These are phyloP conservation scores for Vicugna pacos DNA, from an alignment of 2,113 vertebrate genomes.

Conservation along the genomic window DNA sequence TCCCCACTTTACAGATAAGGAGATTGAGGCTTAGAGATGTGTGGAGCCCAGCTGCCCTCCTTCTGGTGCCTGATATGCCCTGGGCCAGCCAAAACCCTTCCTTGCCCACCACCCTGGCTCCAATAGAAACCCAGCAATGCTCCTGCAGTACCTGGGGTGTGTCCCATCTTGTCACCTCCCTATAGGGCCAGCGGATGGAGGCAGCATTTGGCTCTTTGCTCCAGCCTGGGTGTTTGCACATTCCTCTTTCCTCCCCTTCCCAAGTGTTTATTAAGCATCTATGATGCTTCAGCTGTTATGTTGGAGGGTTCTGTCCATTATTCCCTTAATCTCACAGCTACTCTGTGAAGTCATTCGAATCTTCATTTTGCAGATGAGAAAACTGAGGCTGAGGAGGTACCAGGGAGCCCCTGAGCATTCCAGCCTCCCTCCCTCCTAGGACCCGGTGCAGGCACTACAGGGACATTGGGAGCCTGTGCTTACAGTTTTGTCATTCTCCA, in stretches of 20 bases:
- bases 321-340: background rate
- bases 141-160: background rate
- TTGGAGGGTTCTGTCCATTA: background rate
- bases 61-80: background rate
- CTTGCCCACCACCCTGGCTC: background rate
- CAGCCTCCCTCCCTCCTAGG: background rate
- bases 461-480: background rate
- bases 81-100: background rate
- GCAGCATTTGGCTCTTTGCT: background rate
- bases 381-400: background rate
- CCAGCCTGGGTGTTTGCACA: background rate
- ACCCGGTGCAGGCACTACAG: background rate
- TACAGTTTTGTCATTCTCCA: background rate
- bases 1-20: background rate
- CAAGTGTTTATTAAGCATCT: background rate
- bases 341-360: conserved; percentile 1
- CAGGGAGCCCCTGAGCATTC: background rate
- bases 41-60: background rate
- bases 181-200: background rate
- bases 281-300: background rate
- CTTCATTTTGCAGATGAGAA: background rate
- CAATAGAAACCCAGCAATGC: background rate
- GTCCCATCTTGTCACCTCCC: background rate
- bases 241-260: background rate
- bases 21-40: background rate